Evolutionary conservation across 92 coral and sea anemone species (phyloP).

Genomic region (Ricordea florida): DNA sequence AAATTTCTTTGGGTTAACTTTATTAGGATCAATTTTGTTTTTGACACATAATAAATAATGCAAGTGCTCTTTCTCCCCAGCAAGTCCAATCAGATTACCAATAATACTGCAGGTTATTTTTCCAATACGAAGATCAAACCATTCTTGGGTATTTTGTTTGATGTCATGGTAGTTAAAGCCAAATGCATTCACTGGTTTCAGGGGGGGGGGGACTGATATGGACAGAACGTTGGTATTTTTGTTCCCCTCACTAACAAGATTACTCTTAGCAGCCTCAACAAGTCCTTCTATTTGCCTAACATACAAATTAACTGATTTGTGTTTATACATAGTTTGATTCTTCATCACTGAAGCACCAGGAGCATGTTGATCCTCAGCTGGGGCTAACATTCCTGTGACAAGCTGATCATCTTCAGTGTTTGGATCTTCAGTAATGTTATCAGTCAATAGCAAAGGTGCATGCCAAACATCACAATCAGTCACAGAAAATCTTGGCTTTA

Average conservation of each 20-base stretch:
- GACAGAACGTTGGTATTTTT: too few species aligned
- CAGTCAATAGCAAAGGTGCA: constrained; percentile 24
- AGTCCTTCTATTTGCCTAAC: too few species aligned
- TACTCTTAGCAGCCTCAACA: too few species aligned
- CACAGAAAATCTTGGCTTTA: constrained; percentile 25
- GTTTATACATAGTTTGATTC: too few species aligned
- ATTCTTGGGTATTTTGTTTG: too few species aligned
- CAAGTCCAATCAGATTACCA: constrained; percentile 45
- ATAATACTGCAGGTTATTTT: constrained; percentile 56
- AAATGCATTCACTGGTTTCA: background rate
- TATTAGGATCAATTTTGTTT: constrained; percentile 4
- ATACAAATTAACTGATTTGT: too few species aligned
- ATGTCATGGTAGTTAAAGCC: too few species aligned
- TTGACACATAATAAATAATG: background rate
- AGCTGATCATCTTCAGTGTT: too few species aligned
- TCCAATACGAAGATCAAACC: constrained; percentile 43
- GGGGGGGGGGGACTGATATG: background rate
- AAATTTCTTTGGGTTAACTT: too few species aligned
- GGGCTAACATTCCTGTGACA: constrained; percentile 3
- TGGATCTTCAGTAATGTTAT: constrained; percentile 17
- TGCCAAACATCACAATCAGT: constrained; percentile 45
- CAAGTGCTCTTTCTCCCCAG: constrained; percentile 50
- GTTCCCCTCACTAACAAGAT: too few species aligned
- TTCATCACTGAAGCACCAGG: too few species aligned
- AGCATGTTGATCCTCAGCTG: too few species aligned